Evolutionary conservation across 2,113 vertebrate species (phyloP).

Genomic region (Nothocercus nigrocapillus): DNA sequence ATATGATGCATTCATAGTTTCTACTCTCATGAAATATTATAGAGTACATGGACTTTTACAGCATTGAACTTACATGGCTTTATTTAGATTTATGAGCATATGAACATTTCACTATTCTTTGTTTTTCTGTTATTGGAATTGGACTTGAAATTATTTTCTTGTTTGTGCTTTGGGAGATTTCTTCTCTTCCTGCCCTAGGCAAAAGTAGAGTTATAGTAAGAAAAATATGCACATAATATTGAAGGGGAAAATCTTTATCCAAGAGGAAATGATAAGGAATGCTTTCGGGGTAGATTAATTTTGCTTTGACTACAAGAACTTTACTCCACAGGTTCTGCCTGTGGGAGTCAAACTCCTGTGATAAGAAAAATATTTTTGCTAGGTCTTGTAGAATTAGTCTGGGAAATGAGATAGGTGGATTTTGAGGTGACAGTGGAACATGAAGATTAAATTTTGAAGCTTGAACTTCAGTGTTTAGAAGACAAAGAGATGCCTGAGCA

Average conservation of each 20-base stretch:
- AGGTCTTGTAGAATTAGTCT: neutral
- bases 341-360: neutral
- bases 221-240: conserved; percentile 14
- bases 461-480: neutral
- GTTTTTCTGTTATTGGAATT: neutral
- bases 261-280: conserved; percentile 23
- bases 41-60: neutral
- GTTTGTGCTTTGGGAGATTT: conserved; percentile 44
- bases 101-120: neutral
- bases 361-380: conserved; percentile 28
- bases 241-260: neutral
- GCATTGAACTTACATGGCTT: neutral
- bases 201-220: neutral
- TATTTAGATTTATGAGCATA: conserved; percentile 6
- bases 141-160: neutral
- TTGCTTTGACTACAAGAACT: neutral
- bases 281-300: conserved; percentile 15
- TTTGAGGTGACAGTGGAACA: neutral
- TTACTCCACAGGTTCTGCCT: neutral
- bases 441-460: conserved; percentile 29
- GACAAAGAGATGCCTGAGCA: neutral
- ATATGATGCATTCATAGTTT: neutral
- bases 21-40: neutral
- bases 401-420: neutral
- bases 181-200: conserved; percentile 10